These are phyloP conservation scores for Torymus aiolomorphi DNA, from an alignment of 2,888 invertebrate species.

Conservation along the genomic window DNA sequence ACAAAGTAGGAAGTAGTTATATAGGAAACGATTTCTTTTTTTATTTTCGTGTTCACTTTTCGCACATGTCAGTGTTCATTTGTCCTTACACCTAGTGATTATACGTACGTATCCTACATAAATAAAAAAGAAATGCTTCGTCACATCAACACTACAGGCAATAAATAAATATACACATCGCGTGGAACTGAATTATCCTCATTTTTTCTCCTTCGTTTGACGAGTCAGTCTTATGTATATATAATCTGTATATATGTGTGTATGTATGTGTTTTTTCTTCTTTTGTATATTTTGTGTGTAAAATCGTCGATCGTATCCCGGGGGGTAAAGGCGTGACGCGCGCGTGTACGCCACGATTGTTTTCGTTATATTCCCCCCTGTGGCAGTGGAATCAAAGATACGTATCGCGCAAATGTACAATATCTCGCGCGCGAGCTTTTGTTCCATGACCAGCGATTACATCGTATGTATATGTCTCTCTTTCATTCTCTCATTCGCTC, in stretches of 20 bases:
- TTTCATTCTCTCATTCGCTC: too few relatives aligned
- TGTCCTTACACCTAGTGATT: conserved; percentile 20
- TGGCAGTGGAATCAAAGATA: conserved; percentile 43
- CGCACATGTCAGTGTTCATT: conserved; percentile 3
- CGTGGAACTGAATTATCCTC: conserved; percentile 59
- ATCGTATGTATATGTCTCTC: conserved; percentile 1
- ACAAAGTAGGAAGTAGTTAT: not conserved
- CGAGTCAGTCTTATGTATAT: conserved; percentile 63
- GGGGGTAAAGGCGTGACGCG: too few relatives aligned
- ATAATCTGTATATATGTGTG: conserved; percentile 6
- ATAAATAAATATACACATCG: conserved; percentile 69
- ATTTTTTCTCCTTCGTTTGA: conserved; percentile 50
- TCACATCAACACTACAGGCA: conserved; percentile 53
- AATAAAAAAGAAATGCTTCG: conserved; percentile 41
- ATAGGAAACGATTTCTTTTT: not conserved
- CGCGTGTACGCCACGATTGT: not conserved
- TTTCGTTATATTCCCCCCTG: not conserved
- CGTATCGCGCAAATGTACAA: conserved; percentile 34
- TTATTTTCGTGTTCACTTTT: conserved; percentile 15
- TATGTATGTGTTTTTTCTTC: not conserved
- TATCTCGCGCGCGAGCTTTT: conserved; percentile 14
- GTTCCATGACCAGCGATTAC: conserved; percentile 46
- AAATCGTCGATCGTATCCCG: conserved; percentile 35
- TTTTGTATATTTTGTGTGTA: conserved; percentile 35
- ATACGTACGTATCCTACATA: conserved; percentile 35